Conservation (phyloP, 2,113 vertebrate species). For the Odobenus rosmarus region DNA sequence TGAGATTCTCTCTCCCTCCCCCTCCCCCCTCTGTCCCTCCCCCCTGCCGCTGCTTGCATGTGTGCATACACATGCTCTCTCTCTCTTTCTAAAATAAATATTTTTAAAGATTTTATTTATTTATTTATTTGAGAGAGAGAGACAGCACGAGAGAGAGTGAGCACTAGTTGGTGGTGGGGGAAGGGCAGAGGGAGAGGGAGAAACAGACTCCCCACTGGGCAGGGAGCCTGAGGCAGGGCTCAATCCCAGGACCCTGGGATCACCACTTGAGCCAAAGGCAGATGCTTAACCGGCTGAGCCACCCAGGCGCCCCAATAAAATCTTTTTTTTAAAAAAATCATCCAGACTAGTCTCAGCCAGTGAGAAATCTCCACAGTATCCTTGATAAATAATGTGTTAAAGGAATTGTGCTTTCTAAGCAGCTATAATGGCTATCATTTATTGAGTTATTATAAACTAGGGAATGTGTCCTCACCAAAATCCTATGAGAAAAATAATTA, state of each 20-base stretch:
- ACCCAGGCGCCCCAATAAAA: no score
- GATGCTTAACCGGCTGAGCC: no score
- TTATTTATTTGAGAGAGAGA: no score
- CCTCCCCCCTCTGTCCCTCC: not conserved
- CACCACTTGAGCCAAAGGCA: no score
- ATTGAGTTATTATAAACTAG: not conserved
- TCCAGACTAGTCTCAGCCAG: not conserved
- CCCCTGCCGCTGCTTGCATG: not conserved
- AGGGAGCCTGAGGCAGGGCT: no score
- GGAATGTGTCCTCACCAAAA: not conserved
- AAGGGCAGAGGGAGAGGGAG: no score
- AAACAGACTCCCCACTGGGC: no score
- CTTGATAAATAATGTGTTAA: not conserved
- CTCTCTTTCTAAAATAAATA: no score
- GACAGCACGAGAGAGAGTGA: no score
- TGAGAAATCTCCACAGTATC: not conserved
- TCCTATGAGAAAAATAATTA: not conserved
- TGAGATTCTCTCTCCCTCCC: not conserved
- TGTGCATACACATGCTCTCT: not conserved
- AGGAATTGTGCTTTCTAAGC: not conserved
- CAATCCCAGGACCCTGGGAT: no score
- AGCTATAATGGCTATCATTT: not conserved
- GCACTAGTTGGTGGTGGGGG: no score
- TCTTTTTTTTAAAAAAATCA: not conserved
- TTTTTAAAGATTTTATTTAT: no score